Evolutionary conservation across 2,113 vertebrate species (phyloP), one percentile per base, ranked within the genome.

Genomic region (Typhlomys cinereus): DNA sequence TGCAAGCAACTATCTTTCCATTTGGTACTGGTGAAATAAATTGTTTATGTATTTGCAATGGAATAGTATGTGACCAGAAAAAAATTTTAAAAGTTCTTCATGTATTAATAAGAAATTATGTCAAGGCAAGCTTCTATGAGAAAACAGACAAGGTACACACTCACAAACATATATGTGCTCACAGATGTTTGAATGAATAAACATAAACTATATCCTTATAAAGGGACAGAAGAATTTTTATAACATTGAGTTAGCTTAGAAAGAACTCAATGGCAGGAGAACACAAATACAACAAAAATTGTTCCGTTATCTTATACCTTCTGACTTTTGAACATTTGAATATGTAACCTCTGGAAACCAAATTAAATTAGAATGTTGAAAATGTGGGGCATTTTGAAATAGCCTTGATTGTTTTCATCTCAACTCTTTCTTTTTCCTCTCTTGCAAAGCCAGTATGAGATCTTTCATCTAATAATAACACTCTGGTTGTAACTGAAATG

Each of bases 391-490:
- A 92, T 81, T 94, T 96, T 85, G 23, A 95, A 94, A 89, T 96
- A 95, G 67, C 50, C 62, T 93, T 31, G 50, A 92, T 95, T 95
- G 94, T 96, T 96, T 96, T 93, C 92, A 88, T 94, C 81, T 93
- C 5, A 6, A 91, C 86, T 94, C 54, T 95, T 95, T 81, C 61
- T 93, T 95, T 93, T 93, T 79, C 90, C 80, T 78, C 62, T 92
- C 78, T 94, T 27, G 61, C 82, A 96, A 96, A 96, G 54, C 74
- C 73, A 95, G 89, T 96, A 94, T 96, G 92, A 95, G 88, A 79
- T 94, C 91, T 79, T 94, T 87, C 85, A 75, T 96, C 91, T 94
- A 97, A 95, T 96, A 95, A 96, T 96, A 96, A 94, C 89, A 93
- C 85, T 94, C 70, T 95, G 89, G 91, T 97, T 94, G 94, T 96